These are phyloP conservation scores for Gallinago paraguaiae DNA, from an alignment of 2,113 vertebrate species.

Conservation along the genomic window DNA sequence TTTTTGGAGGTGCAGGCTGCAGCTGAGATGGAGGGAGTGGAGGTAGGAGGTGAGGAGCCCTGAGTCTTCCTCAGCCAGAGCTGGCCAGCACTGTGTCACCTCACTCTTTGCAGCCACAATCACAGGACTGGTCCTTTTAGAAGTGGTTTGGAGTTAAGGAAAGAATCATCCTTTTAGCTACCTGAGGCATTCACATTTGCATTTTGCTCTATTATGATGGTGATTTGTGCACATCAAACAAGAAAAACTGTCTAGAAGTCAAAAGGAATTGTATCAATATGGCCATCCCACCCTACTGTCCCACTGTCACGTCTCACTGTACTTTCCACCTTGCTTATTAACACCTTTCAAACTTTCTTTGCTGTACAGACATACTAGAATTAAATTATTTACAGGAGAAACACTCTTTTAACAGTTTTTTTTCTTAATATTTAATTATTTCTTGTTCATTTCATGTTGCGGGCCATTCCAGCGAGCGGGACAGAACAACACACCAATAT, in stretches of 20 bases:
- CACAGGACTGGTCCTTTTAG: neutral
- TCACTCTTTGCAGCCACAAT: neutral
- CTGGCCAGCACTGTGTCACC: neutral
- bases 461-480: no score
- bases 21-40: neutral
- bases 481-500: no score
- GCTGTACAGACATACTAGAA: neutral
- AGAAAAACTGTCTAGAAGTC: neutral
- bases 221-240: neutral
- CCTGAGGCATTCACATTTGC: neutral
- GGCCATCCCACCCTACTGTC: fast-evolving
- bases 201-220: neutral
- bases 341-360: neutral
- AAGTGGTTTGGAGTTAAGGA: neutral
- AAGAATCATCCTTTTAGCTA: neutral
- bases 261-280: neutral
- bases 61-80: neutral
- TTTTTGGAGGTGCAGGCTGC: neutral
- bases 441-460: neutral
- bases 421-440: neutral
- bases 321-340: neutral
- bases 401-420: neutral
- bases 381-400: neutral
- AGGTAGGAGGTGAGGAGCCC: neutral
- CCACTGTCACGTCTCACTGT: neutral